phyloP scores from a whole-genome alignment of 1,140 invertebrate species.

The Scylla paramamosain region DNA sequence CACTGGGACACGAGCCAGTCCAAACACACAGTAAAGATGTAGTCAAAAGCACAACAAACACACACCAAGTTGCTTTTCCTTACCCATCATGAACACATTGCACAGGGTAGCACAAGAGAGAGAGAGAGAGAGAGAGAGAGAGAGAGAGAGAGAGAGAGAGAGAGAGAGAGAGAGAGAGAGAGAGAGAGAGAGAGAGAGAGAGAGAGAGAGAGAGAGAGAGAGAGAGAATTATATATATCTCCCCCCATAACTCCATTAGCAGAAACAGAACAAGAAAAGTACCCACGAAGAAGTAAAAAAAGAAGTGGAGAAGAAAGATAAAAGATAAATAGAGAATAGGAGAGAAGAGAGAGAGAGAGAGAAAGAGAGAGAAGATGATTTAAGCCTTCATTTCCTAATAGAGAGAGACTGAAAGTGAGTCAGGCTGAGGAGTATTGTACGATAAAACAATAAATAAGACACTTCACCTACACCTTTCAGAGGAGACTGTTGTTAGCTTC shows the following conservation, averaged over 20 bases:
- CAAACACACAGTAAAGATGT: not conserved
- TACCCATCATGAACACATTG: not conserved
- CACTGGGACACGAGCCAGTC: not conserved
- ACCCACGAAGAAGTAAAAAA: not conserved
- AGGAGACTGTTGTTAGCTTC: not conserved
- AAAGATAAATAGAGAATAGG: not conserved
- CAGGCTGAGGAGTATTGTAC: too few species aligned
- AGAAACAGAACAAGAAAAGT: not conserved
- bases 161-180: slow-evolving; percentile 52
- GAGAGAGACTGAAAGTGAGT: too few species aligned
- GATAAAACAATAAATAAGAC: too few species aligned
- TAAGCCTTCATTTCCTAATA: not conserved
- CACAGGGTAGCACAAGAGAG: not conserved
- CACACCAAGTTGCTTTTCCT: not conserved
- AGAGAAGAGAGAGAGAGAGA: not conserved
- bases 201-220: slow-evolving; percentile 45
- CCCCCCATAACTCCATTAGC: not conserved
- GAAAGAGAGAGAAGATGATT: not conserved
- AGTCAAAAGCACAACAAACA: slow-evolving; percentile 30
- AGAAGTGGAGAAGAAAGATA: too few species aligned
- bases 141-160: slow-evolving; percentile 41
- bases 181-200: slow-evolving; percentile 55
- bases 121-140: slow-evolving; percentile 20
- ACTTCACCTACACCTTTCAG: too few species aligned
- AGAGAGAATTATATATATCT: not conserved